These are phyloP conservation scores for Andrena minutula DNA, from an alignment of 2,888 invertebrate genomes.

Conservation along the genomic window DNA sequence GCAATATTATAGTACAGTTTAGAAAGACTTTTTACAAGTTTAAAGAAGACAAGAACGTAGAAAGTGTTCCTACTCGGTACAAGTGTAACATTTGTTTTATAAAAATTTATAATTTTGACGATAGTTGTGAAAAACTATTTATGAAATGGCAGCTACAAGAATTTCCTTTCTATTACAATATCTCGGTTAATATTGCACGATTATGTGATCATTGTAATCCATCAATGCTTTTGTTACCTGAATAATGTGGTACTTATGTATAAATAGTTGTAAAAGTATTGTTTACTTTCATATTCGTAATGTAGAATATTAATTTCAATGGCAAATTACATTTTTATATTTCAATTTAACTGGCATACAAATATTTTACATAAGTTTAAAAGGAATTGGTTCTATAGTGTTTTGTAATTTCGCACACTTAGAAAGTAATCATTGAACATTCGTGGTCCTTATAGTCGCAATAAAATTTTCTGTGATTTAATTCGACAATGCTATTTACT, in stretches of 20 bases:
- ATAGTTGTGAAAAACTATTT: conserved; percentile 25
- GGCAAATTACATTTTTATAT: conserved; percentile 43
- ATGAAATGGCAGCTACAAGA: conserved; percentile 21
- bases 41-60: conserved; percentile 14
- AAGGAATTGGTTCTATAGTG: conserved; percentile 46
- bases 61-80: conserved; percentile 27
- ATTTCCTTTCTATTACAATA: conserved; percentile 37
- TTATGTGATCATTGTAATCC: conserved; percentile 39
- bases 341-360: conserved; percentile 47
- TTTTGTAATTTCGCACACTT: conserved; percentile 40
- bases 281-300: conserved; percentile 64
- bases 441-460: conserved; percentile 52
- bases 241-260: conserved; percentile 55
- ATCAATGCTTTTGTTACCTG: conserved; percentile 43
- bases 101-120: conserved; percentile 40
- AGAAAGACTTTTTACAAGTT: conserved; percentile 1
- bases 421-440: conserved; percentile 52
- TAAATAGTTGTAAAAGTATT: conserved; percentile 64
- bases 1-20: conserved; percentile 17
- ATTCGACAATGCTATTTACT: conserved; percentile 47
- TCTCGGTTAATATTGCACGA: conserved; percentile 49
- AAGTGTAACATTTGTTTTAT: conserved; percentile 34
- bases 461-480: conserved; percentile 53
- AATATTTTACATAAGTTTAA: conserved; percentile 48
- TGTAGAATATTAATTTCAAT: conserved; percentile 49